phyloP scores from a whole-genome alignment of 1,140 invertebrate species.

The Drosophila triauraria region DNA sequence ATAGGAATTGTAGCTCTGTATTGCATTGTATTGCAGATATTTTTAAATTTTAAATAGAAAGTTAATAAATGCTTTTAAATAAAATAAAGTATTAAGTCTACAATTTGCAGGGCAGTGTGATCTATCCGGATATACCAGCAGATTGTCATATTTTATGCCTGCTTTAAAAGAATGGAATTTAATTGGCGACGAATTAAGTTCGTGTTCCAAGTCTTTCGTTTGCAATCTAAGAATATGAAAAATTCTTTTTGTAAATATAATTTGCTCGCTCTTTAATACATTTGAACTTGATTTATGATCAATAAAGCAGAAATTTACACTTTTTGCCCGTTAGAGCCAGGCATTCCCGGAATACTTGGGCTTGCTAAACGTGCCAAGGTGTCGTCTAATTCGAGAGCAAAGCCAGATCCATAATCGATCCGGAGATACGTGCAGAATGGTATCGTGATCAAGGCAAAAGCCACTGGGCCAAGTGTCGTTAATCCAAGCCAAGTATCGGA shows the following conservation, averaged over 20 bases:
- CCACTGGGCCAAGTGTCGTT: slow-evolving; percentile 24
- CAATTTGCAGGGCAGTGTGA: neutral
- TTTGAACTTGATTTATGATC: neutral
- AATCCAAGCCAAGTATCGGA: slow-evolving; percentile 40
- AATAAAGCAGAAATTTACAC: neutral
- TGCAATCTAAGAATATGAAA: neutral
- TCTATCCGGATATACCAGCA: no score
- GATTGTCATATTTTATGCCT: neutral
- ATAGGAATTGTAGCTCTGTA: neutral
- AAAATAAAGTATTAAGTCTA: neutral
- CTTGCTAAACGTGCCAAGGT: slow-evolving; percentile 21
- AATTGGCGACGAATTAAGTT: neutral
- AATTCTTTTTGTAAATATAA: neutral
- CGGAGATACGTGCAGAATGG: slow-evolving; percentile 27
- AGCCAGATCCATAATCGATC: slow-evolving; percentile 26
- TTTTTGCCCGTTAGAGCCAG: neutral
- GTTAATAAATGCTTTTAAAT: neutral
- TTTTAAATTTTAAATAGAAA: neutral
- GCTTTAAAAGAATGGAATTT: neutral
- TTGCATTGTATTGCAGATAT: neutral
- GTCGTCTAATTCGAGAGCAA: neutral
- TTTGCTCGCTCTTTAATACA: neutral
- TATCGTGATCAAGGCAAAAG: slow-evolving; percentile 39
- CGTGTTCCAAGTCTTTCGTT: slow-evolving; percentile 2
- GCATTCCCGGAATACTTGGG: neutral